Conservation (phyloP, 2,113 vertebrate genomes). For the Numenius arquata region DNA sequence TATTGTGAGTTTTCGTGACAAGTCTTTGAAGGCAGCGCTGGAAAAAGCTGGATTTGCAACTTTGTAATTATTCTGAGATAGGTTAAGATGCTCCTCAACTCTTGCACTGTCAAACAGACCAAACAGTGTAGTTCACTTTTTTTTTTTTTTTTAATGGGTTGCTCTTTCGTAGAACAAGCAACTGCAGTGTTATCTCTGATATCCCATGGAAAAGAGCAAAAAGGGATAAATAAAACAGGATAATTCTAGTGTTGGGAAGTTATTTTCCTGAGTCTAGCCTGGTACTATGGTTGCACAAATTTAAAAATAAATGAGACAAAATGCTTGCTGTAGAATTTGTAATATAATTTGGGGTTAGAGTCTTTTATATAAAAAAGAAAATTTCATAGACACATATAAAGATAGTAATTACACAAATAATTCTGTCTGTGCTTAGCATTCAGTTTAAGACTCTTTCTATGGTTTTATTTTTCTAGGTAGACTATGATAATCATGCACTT, state of each 20-base stretch:
- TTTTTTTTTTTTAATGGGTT: background rate
- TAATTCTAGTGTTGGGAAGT: background rate
- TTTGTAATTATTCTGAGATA: background rate
- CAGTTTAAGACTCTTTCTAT: background rate
- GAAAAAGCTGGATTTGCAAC: background rate
- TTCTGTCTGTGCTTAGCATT: background rate
- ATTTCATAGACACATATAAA: background rate
- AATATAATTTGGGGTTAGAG: background rate
- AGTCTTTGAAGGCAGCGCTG: background rate
- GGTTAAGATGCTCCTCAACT: accelerated
- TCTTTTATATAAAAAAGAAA: background rate
- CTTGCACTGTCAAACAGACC: background rate
- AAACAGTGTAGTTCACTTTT: background rate
- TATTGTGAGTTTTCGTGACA: background rate
- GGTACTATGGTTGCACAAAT: background rate
- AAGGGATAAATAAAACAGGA: background rate
- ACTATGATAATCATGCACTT: slow-evolving; percentile 94
- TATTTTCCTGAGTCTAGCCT: background rate
- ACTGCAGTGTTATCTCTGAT: background rate
- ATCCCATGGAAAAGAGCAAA: background rate
- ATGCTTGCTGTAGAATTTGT: background rate
- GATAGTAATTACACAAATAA: background rate
- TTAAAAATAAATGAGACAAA: background rate
- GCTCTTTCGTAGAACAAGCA: background rate
- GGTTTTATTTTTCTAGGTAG: slow-evolving; percentile 79